phyloP scores from a whole-genome alignment of 2,113 vertebrate species.

The Mormyrus iriodes region DNA sequence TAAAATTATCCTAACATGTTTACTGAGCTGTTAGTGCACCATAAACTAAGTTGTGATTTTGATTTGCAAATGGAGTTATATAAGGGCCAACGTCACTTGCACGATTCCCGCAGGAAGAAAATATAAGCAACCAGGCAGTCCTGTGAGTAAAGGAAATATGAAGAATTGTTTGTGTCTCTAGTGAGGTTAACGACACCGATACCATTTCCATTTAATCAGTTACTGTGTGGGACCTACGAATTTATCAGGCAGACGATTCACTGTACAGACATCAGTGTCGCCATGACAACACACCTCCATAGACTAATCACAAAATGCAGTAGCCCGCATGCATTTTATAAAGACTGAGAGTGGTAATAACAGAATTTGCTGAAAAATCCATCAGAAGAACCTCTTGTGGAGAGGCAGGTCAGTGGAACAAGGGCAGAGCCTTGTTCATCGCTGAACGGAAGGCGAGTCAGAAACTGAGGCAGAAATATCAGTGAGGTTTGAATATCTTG shows the following conservation, averaged over 20 bases:
- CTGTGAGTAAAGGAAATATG: background rate
- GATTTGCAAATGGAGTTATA: background rate
- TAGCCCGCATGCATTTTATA: background rate
- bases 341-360: background rate
- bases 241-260: background rate
- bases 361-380: background rate
- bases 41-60: background rate
- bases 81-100: background rate
- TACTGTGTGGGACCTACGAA: background rate
- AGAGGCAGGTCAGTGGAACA: background rate
- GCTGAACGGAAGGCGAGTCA: no score
- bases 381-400: background rate
- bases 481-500: background rate
- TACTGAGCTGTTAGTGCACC: background rate
- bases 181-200: background rate
- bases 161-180: background rate
- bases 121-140: background rate
- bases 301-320: background rate
- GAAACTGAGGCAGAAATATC: background rate
- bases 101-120: background rate
- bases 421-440: background rate
- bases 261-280: background rate
- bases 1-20: background rate
- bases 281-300: slow-evolving; percentile 12
- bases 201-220: background rate